These are phyloP conservation scores for Drosophila melanica DNA, from an alignment of 1,140 invertebrate genomes.

Conservation along the genomic window DNA sequence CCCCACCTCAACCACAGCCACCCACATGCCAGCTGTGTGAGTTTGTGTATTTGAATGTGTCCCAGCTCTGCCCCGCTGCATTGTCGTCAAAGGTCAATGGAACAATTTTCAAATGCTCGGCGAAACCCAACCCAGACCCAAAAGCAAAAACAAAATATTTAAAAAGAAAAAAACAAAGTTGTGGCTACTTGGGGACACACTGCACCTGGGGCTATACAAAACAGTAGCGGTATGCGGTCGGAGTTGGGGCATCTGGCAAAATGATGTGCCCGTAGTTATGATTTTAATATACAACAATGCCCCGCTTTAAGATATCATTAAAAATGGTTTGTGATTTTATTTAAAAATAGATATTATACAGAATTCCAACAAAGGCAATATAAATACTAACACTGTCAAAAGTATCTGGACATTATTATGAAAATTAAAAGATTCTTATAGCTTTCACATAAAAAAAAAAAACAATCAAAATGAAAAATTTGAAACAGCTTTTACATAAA, in stretches of 20 bases:
- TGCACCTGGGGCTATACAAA: constrained; percentile 33
- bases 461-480: too few relatives aligned
- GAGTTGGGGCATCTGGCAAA: constrained; percentile 1
- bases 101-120: constrained; percentile 69
- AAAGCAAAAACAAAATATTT: constrained; percentile 1
- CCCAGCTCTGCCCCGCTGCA: constrained; percentile 2
- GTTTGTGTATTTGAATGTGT: constrained; percentile 45
- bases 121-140: constrained; percentile 44
- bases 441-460: too few relatives aligned
- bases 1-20: neutral
- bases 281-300: constrained; percentile 1
- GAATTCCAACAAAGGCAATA: too few relatives aligned
- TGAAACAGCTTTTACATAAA: too few relatives aligned
- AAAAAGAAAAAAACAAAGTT: constrained; percentile 7
- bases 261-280: constrained; percentile 51
- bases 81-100: constrained; percentile 74
- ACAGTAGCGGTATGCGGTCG: neutral
- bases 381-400: too few relatives aligned
- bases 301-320: neutral
- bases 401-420: too few relatives aligned
- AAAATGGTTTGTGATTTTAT: neutral
- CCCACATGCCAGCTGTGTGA: constrained; percentile 19
- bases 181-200: constrained; percentile 25
- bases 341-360: too few relatives aligned
- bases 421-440: too few relatives aligned